phyloP scores from a whole-genome alignment of 2,888 invertebrate species.

The Drosophila mercatorum region DNA sequence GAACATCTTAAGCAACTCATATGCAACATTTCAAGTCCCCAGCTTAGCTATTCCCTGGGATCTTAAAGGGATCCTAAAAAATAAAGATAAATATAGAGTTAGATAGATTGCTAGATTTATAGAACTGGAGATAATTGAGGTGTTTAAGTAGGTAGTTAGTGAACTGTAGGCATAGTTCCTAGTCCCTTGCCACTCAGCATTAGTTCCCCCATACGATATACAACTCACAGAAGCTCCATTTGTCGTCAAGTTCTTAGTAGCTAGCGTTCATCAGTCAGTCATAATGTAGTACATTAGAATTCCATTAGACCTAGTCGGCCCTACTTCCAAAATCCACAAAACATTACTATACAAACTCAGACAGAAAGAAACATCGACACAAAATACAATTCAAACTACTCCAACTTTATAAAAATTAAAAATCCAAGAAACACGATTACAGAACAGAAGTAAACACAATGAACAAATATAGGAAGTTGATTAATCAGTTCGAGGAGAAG shows the following conservation, averaged over 20 bases:
- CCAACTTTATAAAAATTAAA: background rate
- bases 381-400: background rate
- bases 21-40: background rate
- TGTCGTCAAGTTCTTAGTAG: background rate
- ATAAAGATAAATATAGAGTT: background rate
- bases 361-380: background rate
- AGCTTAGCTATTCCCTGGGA: background rate
- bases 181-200: no score
- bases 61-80: background rate
- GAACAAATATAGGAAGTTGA: no score
- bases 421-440: background rate
- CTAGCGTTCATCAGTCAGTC: background rate
- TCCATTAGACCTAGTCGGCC: no score
- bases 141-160: no score
- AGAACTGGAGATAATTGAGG: background rate
- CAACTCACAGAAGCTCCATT: background rate
- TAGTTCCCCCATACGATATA: background rate
- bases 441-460: background rate
- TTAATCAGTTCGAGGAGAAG: background rate
- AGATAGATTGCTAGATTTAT: background rate
- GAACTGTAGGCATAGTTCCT: no score
- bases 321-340: no score
- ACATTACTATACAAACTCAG: background rate
- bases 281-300: background rate
- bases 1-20: background rate